phyloP scores from a whole-genome alignment of 64 coral and sea anemone genomes.

The Platygyra sinensis region DNA sequence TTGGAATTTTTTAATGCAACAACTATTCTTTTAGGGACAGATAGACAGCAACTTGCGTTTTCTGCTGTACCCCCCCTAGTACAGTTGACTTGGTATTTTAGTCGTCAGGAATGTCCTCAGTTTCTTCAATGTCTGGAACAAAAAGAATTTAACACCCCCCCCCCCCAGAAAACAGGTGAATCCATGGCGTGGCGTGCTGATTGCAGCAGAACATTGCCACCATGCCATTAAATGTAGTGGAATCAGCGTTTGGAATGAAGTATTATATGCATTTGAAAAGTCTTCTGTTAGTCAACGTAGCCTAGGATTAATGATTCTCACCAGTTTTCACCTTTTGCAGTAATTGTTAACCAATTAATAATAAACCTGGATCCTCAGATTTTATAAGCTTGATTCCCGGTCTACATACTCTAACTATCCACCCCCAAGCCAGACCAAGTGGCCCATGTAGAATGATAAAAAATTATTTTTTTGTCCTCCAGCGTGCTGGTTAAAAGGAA shows the following conservation, averaged over 20 bases:
- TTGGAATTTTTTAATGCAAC: neutral
- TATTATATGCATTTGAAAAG: too few relatives aligned
- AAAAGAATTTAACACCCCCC: constrained; percentile 81
- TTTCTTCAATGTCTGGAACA: constrained; percentile 78
- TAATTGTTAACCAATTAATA: too few relatives aligned
- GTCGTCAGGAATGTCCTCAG: constrained; percentile 79
- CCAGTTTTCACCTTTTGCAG: neutral
- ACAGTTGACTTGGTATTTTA: constrained; percentile 83
- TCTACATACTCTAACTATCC: too few relatives aligned
- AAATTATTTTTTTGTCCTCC: too few relatives aligned
- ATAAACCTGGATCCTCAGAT: too few relatives aligned
- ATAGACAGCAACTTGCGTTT: constrained; percentile 69
- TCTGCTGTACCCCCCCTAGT: too few relatives aligned
- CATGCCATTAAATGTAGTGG: constrained; percentile 52
- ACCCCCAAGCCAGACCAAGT: too few relatives aligned
- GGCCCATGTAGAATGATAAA: too few relatives aligned
- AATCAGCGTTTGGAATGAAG: constrained; percentile 23
- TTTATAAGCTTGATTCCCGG: too few relatives aligned
- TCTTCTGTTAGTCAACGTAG: too few relatives aligned
- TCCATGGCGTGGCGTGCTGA: constrained; percentile 87
- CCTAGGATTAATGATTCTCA: too few relatives aligned
- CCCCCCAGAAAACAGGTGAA: constrained; percentile 72
- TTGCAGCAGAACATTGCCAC: constrained; percentile 79
- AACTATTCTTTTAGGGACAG: constrained; percentile 45
- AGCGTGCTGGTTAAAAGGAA: too few relatives aligned